Base-by-base conservation (phyloP, 2,113 vertebrate genomes). In the Mormoops blainvillei region DNA sequence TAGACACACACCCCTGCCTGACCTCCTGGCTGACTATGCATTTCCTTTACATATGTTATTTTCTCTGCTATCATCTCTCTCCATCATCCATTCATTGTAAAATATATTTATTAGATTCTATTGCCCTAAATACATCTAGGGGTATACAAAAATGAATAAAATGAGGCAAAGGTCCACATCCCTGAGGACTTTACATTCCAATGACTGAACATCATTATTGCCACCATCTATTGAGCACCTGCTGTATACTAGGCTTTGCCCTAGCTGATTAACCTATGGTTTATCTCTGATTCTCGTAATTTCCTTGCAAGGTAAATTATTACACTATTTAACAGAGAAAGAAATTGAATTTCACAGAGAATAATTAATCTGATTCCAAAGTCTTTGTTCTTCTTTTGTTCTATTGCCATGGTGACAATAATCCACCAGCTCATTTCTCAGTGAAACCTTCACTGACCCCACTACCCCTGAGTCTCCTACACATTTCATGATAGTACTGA, bases 401-500 rank as follows among this genome's bases (percentile, higher is more conserved):
- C 41, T 54, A 16, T 36, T 41, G 43, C 18, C 16, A 3, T 33
- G n/a, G 4, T 61, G 22, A 20, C 5, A 22, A 24, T 22, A 38
- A 65, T 33, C 54, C 56, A 26, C n/a, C 22, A 56, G 15, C 16
- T 22, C 19, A 7, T 26, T 65, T 38, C 14, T 48, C 33, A 41
- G 36, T 9, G 28, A 71, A 76, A 50, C 4, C 4, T 28, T 67
- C 2, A 11, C 50, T 26, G 19, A 26, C 6, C 20, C 3, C 11
- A n/a, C 31, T 12, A 33, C 9, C 19, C 5, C 41, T 20, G 15
- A 61, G 16, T 36, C 43, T 74, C 26, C 28, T 19, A 24, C 50
- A 16, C 3, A 4, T 18, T 33, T 24, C 12, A 38, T 1, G 16
- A 19, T 28, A 48, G 24, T 0, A 4, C 48, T 9, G 22, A 52